Percentiles rank a stretch among this genome's conserved stretches.
phyloP scores from a whole-genome alignment of 2,888 invertebrate genomes.

The Ethmia dodecea region DNA sequence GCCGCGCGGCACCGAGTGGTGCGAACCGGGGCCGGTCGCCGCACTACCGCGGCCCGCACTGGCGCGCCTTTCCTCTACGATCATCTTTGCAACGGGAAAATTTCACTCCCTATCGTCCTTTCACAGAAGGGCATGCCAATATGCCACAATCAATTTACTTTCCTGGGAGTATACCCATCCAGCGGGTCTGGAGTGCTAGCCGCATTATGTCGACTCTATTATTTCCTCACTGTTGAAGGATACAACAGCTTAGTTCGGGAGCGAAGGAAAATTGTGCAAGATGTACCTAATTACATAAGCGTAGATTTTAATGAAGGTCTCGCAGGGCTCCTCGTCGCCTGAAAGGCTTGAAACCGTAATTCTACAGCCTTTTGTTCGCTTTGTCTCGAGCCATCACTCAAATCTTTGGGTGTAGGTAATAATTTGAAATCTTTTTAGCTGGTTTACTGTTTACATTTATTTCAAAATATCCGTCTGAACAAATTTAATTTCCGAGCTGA shows the following conservation, averaged over 20 bases:
- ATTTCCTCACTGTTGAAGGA: conserved; percentile 2
- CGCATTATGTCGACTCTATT: background rate
- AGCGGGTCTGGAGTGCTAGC: background rate
- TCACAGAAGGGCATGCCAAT: conserved; percentile 29
- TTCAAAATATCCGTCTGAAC: no score
- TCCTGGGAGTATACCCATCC: no score
- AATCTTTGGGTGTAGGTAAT: conserved; percentile 20
- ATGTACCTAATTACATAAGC: conserved; percentile 38
- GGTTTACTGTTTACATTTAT: no score
- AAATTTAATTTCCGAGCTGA: no score
- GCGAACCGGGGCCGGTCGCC: conserved; percentile 15
- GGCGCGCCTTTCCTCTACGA: background rate
- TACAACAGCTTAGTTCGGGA: background rate
- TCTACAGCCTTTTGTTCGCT: conserved; percentile 46
- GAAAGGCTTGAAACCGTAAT: conserved; percentile 48
- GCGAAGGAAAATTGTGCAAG: conserved; percentile 18
- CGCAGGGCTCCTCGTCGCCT: conserved; percentile 31
- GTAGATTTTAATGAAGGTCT: conserved; percentile 47
- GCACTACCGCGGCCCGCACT: conserved; percentile 8
- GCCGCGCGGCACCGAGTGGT: conserved; percentile 17
- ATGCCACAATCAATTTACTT: conserved; percentile 37
- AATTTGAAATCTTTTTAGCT: background rate
- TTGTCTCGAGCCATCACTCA: conserved; percentile 38
- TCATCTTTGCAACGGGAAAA: conserved; percentile 27
- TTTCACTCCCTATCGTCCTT: conserved; percentile 33